phyloP scores from a whole-genome alignment of 2,797 vertebrate genomes.

The Corythornis leucogaster region DNA sequence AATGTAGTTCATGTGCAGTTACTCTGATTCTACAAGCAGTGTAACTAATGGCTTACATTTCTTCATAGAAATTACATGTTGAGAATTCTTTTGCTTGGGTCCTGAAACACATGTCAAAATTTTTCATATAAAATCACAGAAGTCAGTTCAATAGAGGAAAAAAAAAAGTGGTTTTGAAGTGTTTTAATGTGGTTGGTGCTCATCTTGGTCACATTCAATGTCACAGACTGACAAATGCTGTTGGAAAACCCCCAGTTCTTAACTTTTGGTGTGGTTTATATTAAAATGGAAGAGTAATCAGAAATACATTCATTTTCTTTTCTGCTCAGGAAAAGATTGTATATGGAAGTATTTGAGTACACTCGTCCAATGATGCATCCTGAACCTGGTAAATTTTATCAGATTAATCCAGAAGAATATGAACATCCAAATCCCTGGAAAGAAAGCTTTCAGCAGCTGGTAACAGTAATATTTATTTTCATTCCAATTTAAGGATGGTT shows the following conservation, averaged over 20 bases:
- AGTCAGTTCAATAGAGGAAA: neutral
- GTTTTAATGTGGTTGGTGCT: neutral
- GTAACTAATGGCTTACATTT: neutral
- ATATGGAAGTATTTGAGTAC: constrained; percentile 99
- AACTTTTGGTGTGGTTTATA: neutral
- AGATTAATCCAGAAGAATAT: constrained; percentile 98
- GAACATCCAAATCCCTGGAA: constrained; percentile 99
- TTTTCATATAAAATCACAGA: neutral
- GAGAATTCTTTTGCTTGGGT: neutral
- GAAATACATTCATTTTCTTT: neutral
- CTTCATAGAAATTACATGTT: neutral
- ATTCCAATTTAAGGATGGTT: neutral
- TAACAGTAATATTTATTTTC: constrained; percentile 74
- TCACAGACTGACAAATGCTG: neutral
- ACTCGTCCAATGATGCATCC: constrained; percentile 99
- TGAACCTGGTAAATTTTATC: constrained; percentile 98
- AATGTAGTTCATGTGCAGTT: neutral
- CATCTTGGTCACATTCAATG: neutral
- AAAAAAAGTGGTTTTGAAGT: neutral
- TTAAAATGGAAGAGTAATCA: neutral
- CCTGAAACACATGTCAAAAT: neutral
- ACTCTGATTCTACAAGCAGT: neutral
- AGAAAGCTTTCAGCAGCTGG: constrained; percentile 99
- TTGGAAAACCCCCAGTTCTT: neutral
- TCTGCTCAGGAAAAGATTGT: constrained; percentile 92